Evolutionary conservation across 2,797 vertebrate species (phyloP).

Genomic region (Ctenopoma multispine): DNA sequence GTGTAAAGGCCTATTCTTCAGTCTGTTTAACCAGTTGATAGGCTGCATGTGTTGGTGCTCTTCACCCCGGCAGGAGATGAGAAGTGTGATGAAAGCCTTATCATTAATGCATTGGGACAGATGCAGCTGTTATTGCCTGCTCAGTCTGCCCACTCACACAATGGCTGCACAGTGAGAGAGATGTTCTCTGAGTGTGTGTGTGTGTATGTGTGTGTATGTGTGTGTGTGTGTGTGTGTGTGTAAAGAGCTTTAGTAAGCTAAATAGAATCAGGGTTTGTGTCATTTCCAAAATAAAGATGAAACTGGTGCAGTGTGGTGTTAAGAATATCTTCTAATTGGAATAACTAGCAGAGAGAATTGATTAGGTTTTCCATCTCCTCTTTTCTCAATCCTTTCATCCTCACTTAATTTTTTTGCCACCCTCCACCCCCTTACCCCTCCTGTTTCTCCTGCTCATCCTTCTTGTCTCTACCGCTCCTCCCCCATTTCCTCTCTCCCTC

Average conservation of each 20-base stretch:
- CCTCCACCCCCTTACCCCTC: slow-evolving; percentile 6
- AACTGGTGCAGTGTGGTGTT: slow-evolving; percentile 53
- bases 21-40: slow-evolving; percentile 60
- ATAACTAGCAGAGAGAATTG: slow-evolving; percentile 70
- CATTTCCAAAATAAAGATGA: slow-evolving; percentile 52
- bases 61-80: slow-evolving; percentile 60
- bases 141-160: slow-evolving; percentile 51
- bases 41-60: slow-evolving; percentile 56
- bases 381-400: slow-evolving; percentile 73
- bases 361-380: slow-evolving; percentile 70
- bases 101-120: slow-evolving; percentile 79
- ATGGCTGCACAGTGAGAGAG: slow-evolving; percentile 24
- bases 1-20: slow-evolving; percentile 40
- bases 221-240: neutral
- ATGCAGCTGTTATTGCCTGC: slow-evolving; percentile 69
- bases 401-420: slow-evolving; percentile 56
- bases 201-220: no score
- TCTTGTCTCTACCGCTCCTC: slow-evolving; percentile 61
- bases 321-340: slow-evolving; percentile 68
- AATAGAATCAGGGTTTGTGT: slow-evolving; percentile 42
- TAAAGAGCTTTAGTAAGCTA: slow-evolving; percentile 30
- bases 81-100: slow-evolving; percentile 73
- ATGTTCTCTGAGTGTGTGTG: slow-evolving; percentile 15
- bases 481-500: slow-evolving; percentile 54
- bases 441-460: slow-evolving; percentile 36